Base-by-base conservation (phyloP, 2,888 invertebrate species). In the Orthosia incerta region DNA sequence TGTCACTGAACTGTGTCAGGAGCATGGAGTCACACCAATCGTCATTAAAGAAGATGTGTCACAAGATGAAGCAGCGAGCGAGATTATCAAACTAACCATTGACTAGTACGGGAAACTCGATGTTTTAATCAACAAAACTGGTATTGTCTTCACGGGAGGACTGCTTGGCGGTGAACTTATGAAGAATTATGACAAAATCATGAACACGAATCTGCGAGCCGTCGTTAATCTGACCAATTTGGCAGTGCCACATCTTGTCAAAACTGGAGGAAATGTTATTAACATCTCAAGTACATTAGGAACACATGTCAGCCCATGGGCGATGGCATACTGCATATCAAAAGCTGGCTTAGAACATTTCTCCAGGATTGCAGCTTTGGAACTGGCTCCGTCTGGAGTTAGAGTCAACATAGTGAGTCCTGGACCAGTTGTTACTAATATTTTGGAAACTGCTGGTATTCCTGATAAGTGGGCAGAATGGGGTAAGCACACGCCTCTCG, bases 401-500 rank as follows among this genome's bases (percentile, higher is more conserved):
- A 94, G 98, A 66, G 97, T 98, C 0, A 98, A 98, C 89, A 94
- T 97, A 68, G 97, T 98, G 1, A 97, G 97, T 89, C 98, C 98
- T 53, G 98, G 98, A n/a, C 97, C 98, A 0, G 96, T 97, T 1
- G 97, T 62, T 4, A 80, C 80, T 18, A 61, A 82, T 51, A 73
- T 80, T 53, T 60, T 78, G 18, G 57, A 63, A 20, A 60, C 23
- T 4, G 83, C 62, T 18, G 83, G 83, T 0, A 39, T 83, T 0
- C 68, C 83, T 20, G 4, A 13, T 48, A n/a, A 13, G 12, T 82
- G 61, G 65, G 69, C 82, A 0, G 73, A 82, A 20, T 66, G 23
- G 55, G 59, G 39, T 4, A 51, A 65, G 12, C 0, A 3, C 0
- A 4, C 45, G 1, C 73, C 83, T 23, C 31, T 80, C 0, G 55